Evolutionary conservation across 2,888 invertebrate genomes (phyloP), one percentile per base, ranked within the genome.

Genomic region (Emmelina monodactyla): DNA sequence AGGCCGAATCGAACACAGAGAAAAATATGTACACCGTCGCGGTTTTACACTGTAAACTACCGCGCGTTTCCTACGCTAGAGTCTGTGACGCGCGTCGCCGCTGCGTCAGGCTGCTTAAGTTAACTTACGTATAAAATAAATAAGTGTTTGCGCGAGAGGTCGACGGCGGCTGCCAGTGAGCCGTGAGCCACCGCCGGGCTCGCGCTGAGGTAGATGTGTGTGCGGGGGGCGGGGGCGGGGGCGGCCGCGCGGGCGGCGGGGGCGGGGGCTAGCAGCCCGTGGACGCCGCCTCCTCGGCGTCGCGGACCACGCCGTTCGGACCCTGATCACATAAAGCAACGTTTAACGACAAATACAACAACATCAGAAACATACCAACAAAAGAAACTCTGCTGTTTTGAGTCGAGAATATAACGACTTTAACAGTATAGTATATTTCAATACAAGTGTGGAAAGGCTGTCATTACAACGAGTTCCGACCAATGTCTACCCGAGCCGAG

Each of bases 171-270:
- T 9, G 25, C 25, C 25, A 25, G n/a, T n/a, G n/a, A n/a, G n/a
- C n/a, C n/a, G n/a, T n/a, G n/a, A n/a, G n/a, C n/a, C n/a, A 25
- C 11, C 54, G 51, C 41, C 40, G 35, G 42, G 52, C 53, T 52
- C 55, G 58, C 41, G 55, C 50, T 62, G 70, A 65, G 71, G 64
- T 72, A 71, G 64, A 65, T 66, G 51, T 40, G 43, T 39, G 37
- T 25, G 13, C 31, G 35, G 31, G 38, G 31, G 51, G 41, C 40
- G 35, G 42, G 52, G 53, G n/a, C n/a, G 40, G 39, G 33, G 35
- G 29, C 16, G 38, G 6, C 32, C 33, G 38, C 33, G 16, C 11
- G 16, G 34, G 42, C 38, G 38, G 47, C 37, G 42, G 50, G 48
- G 34, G 35, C 41, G 46, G 44, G 28, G 36, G 33, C 44, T 45